Evolutionary conservation across 1,140 invertebrate genomes (phyloP).

Genomic region (Uloborus diversus): DNA sequence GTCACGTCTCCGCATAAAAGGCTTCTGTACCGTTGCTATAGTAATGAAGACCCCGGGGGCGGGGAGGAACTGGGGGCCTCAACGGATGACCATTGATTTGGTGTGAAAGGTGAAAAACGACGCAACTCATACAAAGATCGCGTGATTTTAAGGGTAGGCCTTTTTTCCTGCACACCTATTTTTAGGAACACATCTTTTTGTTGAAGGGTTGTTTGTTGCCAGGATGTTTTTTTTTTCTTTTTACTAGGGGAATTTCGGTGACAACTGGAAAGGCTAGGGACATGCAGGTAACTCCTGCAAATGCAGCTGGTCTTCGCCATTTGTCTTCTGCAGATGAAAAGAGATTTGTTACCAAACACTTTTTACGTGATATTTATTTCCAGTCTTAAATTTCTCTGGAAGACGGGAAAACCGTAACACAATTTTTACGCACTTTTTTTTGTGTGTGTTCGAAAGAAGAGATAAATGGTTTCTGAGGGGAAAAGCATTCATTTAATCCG

Average conservation of each 20-base stretch:
- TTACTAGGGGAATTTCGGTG: background rate
- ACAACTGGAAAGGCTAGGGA: background rate
- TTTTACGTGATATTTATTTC: too few species aligned
- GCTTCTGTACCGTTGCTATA: background rate
- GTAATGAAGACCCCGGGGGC: background rate
- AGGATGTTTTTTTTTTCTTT: background rate
- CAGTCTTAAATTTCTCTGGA: too few species aligned
- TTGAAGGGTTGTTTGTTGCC: background rate
- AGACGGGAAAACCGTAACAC: too few species aligned
- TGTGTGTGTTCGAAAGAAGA: too few species aligned
- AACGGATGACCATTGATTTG: constrained; percentile 35
- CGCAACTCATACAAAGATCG: constrained; percentile 32
- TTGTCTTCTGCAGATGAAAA: too few species aligned
- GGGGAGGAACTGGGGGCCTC: background rate
- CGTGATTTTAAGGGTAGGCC: background rate
- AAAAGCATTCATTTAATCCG: too few species aligned
- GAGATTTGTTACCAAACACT: too few species aligned
- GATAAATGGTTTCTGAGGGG: too few species aligned
- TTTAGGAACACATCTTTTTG: background rate
- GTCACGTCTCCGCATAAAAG: background rate
- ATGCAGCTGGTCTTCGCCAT: background rate
- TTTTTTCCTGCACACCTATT: background rate
- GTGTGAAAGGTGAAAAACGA: constrained; percentile 17
- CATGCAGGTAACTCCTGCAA: background rate
- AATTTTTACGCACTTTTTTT: too few species aligned